Evolutionary conservation across 2,113 vertebrate species (phyloP).

Genomic region (Sakesphorus luctuosus): DNA sequence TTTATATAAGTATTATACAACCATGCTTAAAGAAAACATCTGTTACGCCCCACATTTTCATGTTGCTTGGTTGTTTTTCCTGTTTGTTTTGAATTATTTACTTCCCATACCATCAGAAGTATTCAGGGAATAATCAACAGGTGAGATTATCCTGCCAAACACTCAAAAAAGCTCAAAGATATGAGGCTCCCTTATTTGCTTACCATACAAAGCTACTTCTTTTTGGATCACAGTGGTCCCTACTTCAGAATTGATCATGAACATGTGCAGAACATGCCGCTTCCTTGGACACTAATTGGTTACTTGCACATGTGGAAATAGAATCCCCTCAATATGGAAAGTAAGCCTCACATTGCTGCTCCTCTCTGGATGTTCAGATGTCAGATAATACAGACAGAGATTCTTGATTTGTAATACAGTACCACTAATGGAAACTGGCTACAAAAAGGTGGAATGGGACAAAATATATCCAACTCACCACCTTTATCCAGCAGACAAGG

Average conservation of each 20-base stretch:
- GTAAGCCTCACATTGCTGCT: accelerated
- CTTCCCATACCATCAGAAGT: neutral
- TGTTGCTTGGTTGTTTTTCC: neutral
- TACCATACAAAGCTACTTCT: neutral
- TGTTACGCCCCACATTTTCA: constrained; percentile 15
- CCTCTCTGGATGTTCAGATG: neutral
- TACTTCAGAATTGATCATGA: neutral
- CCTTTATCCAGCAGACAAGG: neutral
- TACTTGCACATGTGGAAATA: neutral
- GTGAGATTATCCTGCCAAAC: neutral
- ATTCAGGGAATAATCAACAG: neutral
- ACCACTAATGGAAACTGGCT: neutral
- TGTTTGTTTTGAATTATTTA: neutral
- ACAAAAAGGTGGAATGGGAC: neutral
- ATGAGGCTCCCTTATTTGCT: neutral
- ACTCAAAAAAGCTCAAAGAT: neutral
- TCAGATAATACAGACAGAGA: neutral
- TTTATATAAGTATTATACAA: neutral
- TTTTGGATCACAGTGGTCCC: neutral
- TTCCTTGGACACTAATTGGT: neutral
- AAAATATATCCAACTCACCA: neutral
- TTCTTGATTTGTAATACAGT: neutral
- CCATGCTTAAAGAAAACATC: neutral
- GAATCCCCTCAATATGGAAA: neutral
- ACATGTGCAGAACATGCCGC: neutral